A percentile compares a stretch with the other conserved stretches of the same genome.
phyloP scores from a whole-genome alignment of 2,797 vertebrate genomes.

The Chelon auratus region DNA sequence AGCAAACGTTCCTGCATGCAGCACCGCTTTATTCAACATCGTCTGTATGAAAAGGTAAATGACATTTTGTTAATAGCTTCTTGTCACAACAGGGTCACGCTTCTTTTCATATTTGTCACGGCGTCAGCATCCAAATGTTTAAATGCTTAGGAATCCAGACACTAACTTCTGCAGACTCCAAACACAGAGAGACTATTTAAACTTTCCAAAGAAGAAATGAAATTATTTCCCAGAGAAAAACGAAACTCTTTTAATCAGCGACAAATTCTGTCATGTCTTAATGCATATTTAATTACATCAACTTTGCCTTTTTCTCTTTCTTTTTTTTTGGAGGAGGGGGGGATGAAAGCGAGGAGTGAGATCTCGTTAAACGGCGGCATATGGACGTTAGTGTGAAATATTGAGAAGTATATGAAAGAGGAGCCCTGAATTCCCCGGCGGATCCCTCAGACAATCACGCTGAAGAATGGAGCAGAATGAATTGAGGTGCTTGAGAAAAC shows the following conservation, averaged over 20 bases:
- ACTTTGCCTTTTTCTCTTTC: conserved; percentile 42
- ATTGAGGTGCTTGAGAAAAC: conserved; percentile 54
- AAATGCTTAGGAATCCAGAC: background rate
- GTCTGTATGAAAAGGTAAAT: too few relatives aligned
- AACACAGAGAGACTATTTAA: conserved; percentile 44
- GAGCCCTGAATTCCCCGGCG: conserved; percentile 54
- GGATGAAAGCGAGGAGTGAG: conserved; percentile 62
- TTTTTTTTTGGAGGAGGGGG: background rate
- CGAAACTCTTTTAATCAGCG: conserved; percentile 75
- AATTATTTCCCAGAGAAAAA: conserved; percentile 40
- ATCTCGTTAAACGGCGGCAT: conserved; percentile 69
- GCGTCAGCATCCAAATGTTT: background rate
- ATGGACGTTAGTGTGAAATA: conserved; percentile 69
- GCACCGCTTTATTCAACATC: too few relatives aligned
- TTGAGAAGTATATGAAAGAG: conserved; percentile 65
- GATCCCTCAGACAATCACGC: conserved; percentile 51
- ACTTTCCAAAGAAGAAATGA: conserved; percentile 47
- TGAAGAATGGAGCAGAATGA: conserved; percentile 45
- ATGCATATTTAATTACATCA: conserved; percentile 78
- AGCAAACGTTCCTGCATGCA: too few relatives aligned
- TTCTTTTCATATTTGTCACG: too few relatives aligned
- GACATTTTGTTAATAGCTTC: too few relatives aligned
- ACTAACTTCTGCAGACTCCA: background rate
- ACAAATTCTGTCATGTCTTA: conserved; percentile 68
- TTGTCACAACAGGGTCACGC: background rate